Evolutionary conservation across 2,797 vertebrate genomes (phyloP).

Genomic region (Danio choprae): DNA sequence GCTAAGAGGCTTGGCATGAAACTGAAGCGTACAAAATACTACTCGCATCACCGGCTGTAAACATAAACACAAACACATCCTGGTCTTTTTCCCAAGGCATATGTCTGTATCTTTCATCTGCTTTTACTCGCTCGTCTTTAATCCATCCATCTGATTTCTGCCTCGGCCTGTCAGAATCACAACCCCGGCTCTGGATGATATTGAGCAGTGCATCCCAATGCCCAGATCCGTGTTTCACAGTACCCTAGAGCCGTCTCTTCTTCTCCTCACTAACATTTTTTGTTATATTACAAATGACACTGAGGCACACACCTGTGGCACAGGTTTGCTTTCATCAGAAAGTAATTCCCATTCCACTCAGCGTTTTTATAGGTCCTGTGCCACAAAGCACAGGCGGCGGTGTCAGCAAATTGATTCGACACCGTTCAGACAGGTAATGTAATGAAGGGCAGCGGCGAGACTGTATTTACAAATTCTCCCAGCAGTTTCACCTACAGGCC

Average conservation of each 20-base stretch:
- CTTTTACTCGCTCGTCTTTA: conserved; percentile 14
- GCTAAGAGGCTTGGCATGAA: background rate
- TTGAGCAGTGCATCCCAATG: background rate
- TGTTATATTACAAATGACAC: conserved; percentile 26
- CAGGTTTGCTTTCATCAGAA: conserved; percentile 40
- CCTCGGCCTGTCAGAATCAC: background rate
- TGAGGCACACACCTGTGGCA: conserved; percentile 28
- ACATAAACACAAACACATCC: background rate
- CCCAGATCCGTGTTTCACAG: background rate
- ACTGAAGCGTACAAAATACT: conserved; percentile 11
- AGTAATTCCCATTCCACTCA: conserved; percentile 39
- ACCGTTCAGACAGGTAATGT: conserved; percentile 49
- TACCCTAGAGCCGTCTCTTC: background rate
- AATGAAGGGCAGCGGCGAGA: conserved; percentile 53
- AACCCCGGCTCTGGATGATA: conserved; percentile 7
- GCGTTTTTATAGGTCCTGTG: conserved; percentile 23
- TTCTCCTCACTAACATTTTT: background rate
- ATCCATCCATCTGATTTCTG: conserved; percentile 4
- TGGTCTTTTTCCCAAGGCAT: background rate
- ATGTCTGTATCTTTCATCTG: conserved; percentile 6
- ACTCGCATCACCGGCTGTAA: background rate
- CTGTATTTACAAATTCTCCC: conserved; percentile 46
- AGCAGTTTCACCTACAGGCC: conserved; percentile 45
- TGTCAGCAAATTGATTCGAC: conserved; percentile 44
- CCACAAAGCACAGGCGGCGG: conserved; percentile 31